Conservation (phyloP, 2,113 vertebrate species). For the Danio rerio region DNA sequence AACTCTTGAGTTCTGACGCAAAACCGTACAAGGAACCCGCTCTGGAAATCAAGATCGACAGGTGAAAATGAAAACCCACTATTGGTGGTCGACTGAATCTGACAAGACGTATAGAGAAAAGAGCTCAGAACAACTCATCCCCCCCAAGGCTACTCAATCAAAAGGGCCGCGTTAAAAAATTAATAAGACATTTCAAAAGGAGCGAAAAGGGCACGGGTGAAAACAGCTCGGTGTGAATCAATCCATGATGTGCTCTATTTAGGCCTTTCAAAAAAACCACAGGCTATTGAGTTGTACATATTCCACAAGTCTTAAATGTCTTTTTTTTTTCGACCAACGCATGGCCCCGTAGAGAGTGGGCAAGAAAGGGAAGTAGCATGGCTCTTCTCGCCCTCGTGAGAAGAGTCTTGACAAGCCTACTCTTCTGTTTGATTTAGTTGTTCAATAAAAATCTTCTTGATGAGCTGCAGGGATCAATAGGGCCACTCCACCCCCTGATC, state of each 20-base stretch:
- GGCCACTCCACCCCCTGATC: background rate
- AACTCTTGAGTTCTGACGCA: background rate
- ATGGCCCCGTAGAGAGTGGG: background rate
- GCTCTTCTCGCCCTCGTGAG: background rate
- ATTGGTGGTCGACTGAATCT: background rate
- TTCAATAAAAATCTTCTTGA: slow-evolving; percentile 36
- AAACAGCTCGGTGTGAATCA: slow-evolving; percentile 30
- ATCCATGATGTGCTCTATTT: slow-evolving; percentile 41
- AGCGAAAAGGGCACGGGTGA: slow-evolving; percentile 27
- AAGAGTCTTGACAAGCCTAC: background rate
- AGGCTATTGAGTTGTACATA: slow-evolving; percentile 35
- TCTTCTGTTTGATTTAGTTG: background rate
- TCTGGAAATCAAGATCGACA: background rate
- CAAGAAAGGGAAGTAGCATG: background rate
- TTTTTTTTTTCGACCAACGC: slow-evolving; percentile 1
- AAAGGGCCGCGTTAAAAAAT: slow-evolving; percentile 22
- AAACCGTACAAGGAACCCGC: background rate
- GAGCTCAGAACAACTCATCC: background rate
- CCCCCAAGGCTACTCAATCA: slow-evolving; percentile 49
- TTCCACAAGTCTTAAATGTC: slow-evolving; percentile 28
- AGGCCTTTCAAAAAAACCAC: slow-evolving; percentile 24
- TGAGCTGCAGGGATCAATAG: slow-evolving; percentile 37
- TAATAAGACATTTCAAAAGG: slow-evolving; percentile 21
- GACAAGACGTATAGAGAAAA: background rate
- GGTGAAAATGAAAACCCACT: background rate